Conservation (phyloP, 2,113 vertebrate genomes). For the Notarius lentiginosus region DNA sequence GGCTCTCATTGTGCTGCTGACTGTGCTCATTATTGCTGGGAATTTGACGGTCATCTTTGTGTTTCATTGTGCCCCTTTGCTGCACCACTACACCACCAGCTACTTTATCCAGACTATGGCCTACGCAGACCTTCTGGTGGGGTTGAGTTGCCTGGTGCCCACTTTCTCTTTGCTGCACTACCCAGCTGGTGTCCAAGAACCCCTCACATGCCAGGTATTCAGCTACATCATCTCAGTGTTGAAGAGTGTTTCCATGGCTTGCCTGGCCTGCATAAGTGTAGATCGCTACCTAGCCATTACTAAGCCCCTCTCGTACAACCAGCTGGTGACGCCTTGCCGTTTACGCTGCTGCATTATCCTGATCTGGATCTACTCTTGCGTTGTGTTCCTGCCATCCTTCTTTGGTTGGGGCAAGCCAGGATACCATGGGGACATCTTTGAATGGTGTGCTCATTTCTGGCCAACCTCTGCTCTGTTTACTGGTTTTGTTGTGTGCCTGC, state of each 20-base stretch:
- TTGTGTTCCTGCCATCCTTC: constrained; percentile 94
- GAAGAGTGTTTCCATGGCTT: constrained; percentile 98
- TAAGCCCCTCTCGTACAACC: constrained; percentile 96
- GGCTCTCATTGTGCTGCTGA: constrained; percentile 88
- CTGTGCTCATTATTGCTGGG: constrained; percentile 92
- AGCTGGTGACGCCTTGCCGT: constrained; percentile 94
- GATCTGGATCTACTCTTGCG: constrained; percentile 94
- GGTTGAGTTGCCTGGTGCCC: constrained; percentile 95
- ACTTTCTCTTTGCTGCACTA: constrained; percentile 93
- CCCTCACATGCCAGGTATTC: constrained; percentile 92
- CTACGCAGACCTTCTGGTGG: constrained; percentile 95
- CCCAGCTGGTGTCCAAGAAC: constrained; percentile 89
- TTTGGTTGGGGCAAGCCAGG: constrained; percentile 99
- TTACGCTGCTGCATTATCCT: constrained; percentile 90
- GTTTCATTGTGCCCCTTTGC: constrained; percentile 93
- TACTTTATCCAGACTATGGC: constrained; percentile 99
- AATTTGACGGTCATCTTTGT: constrained; percentile 97
- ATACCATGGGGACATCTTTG: constrained; percentile 98
- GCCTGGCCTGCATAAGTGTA: constrained; percentile 94
- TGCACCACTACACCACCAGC: constrained; percentile 98
- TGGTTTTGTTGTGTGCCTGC: constrained; percentile 93
- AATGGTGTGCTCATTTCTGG: constrained; percentile 97
- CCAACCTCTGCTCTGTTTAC: constrained; percentile 96
- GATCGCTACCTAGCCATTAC: constrained; percentile 98
- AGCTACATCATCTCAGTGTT: constrained; percentile 97